Conservation (phyloP, 2,888 invertebrate species). For the Andrena haemorrhoa region DNA sequence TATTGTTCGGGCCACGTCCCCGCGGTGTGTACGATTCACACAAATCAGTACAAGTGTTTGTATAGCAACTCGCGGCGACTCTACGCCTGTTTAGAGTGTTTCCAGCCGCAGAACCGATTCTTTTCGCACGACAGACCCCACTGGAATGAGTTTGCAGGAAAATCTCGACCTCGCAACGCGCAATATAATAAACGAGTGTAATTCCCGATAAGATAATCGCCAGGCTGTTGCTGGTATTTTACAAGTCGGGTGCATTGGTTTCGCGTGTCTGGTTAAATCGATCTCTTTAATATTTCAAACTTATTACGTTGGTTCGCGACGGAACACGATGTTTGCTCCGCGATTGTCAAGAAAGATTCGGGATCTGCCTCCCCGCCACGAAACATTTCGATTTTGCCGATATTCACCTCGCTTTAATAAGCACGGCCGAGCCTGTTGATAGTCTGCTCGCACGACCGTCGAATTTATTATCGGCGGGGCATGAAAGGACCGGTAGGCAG, state of each 20-base stretch:
- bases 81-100: too few relatives aligned
- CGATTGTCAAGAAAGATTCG: background rate
- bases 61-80: too few relatives aligned
- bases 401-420: too few relatives aligned
- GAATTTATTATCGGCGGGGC: constrained; percentile 10
- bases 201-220: constrained; percentile 37
- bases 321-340: background rate
- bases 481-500: background rate
- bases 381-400: background rate
- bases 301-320: background rate
- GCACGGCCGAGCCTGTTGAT: too few relatives aligned
- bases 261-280: background rate
- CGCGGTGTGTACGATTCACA: background rate
- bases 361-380: too few relatives aligned
- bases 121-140: too few relatives aligned
- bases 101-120: too few relatives aligned
- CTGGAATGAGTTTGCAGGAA: background rate
- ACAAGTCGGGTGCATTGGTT: background rate
- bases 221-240: background rate
- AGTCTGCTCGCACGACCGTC: background rate
- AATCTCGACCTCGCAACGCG: background rate
- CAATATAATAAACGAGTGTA: constrained; percentile 6
- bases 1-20: constrained; percentile 9
- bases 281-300: background rate
- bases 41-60: too few relatives aligned